phyloP scores from a whole-genome alignment of 2,888 invertebrate genomes.

The Notodonta dromedarius region DNA sequence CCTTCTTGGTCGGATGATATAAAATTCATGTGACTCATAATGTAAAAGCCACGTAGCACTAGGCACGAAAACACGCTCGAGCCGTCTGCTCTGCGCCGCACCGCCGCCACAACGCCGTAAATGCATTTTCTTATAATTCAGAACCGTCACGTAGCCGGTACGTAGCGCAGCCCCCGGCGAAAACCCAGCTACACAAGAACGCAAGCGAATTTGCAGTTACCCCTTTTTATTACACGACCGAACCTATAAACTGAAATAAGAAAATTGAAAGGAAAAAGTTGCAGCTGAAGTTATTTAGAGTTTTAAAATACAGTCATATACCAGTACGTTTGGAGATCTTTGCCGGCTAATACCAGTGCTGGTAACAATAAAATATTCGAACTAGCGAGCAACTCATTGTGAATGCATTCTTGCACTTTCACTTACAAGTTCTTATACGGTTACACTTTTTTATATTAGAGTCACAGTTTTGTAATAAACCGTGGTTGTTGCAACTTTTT shows the following conservation, averaged over 20 bases:
- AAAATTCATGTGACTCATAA: slow-evolving; percentile 61
- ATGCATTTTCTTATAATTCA: slow-evolving; percentile 84
- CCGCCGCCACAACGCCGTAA: slow-evolving; percentile 57
- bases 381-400: slow-evolving; percentile 7
- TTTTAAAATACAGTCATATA: neutral
- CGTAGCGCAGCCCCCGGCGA: slow-evolving; percentile 61
- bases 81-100: slow-evolving; percentile 59
- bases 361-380: neutral
- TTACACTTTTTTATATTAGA: neutral
- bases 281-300: slow-evolving; percentile 28
- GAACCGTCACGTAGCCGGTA: slow-evolving; percentile 76
- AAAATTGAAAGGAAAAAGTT: slow-evolving; percentile 67
- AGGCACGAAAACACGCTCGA: slow-evolving; percentile 68
- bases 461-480: neutral
- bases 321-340: neutral
- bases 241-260: slow-evolving; percentile 72
- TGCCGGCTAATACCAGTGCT: slow-evolving; percentile 6
- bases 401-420: slow-evolving; percentile 12
- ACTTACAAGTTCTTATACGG: slow-evolving; percentile 7
- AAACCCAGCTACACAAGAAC: slow-evolving; percentile 66
- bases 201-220: slow-evolving; percentile 79
- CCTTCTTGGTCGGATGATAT: slow-evolving; percentile 20
- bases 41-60: slow-evolving; percentile 56
- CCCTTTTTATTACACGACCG: slow-evolving; percentile 72
- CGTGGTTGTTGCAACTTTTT: neutral